Percentiles rank a stretch among this genome's conserved stretches.
These are phyloP conservation scores for Perizoma affinitatum DNA, from an alignment of 2,888 invertebrate genomes.

Conservation along the genomic window DNA sequence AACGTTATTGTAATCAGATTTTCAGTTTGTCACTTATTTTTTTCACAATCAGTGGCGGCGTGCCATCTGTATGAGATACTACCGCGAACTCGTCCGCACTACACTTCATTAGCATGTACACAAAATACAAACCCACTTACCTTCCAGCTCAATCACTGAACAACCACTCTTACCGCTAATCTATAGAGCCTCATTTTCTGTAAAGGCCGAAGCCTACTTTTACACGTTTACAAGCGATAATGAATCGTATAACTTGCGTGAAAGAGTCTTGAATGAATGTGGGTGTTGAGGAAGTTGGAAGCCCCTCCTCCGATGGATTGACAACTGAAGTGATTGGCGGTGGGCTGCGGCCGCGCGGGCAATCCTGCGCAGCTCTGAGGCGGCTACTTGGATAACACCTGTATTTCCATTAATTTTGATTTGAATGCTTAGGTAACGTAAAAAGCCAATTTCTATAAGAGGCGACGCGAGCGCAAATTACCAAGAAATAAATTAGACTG, in stretches of 20 bases:
- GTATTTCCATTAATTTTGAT: slow-evolving; percentile 49
- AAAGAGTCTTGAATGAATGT: slow-evolving; percentile 45
- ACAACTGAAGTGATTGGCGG: slow-evolving; percentile 77
- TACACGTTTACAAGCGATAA: slow-evolving; percentile 35
- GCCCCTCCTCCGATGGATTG: slow-evolving; percentile 71
- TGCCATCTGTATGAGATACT: slow-evolving; percentile 79
- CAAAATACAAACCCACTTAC: slow-evolving; percentile 70
- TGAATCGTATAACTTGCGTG: slow-evolving; percentile 36
- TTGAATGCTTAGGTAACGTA: slow-evolving; percentile 39
- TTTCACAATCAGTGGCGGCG: slow-evolving; percentile 69
- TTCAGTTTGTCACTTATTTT: slow-evolving; percentile 60
- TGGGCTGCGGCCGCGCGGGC: slow-evolving; percentile 55
- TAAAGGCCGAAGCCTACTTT: slow-evolving; percentile 37
- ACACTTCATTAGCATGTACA: slow-evolving; percentile 78
- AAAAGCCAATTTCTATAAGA: slow-evolving; percentile 39
- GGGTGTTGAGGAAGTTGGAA: slow-evolving; percentile 37
- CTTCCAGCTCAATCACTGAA: slow-evolving; percentile 41
- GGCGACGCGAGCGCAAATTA: slow-evolving; percentile 16
- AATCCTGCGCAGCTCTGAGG: slow-evolving; percentile 76
- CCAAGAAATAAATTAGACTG: background rate
- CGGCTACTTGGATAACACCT: slow-evolving; percentile 59
- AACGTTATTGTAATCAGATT: slow-evolving; percentile 27
- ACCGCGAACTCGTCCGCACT: slow-evolving; percentile 77
- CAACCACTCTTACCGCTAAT: slow-evolving; percentile 46
- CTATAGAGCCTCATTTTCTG: slow-evolving; percentile 50